Evolutionary conservation across 2,113 vertebrate genomes (phyloP).

Genomic region (Rynchops niger): DNA sequence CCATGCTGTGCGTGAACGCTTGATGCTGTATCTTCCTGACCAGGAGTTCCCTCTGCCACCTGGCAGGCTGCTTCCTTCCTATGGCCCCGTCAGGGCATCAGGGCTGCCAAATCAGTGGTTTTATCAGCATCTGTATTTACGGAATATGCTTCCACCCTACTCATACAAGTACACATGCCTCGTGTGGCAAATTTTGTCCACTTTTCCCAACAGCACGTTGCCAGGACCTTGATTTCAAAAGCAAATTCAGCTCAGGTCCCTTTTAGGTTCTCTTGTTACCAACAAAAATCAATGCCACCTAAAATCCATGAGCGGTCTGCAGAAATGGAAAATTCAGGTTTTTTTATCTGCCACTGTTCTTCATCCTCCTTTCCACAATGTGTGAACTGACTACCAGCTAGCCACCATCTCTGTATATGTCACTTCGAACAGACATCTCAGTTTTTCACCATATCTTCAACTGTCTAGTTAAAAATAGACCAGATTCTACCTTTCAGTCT

Average conservation of each 20-base stretch:
- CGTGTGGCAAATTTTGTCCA: background rate
- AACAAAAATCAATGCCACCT: background rate
- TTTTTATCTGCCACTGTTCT: background rate
- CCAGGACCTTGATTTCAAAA: background rate
- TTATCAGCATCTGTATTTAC: conserved; percentile 10
- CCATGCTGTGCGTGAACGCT: background rate
- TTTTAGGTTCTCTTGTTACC: background rate
- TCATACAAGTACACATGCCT: background rate
- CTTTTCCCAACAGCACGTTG: background rate
- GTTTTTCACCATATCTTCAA: background rate
- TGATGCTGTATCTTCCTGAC: background rate
- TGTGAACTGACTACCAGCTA: background rate
- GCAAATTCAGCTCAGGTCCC: background rate
- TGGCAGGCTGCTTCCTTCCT: background rate
- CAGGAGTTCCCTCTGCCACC: background rate
- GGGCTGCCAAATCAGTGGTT: conserved; percentile 4
- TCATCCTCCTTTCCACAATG: background rate
- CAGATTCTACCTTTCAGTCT: background rate
- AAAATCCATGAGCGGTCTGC: background rate
- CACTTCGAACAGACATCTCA: background rate
- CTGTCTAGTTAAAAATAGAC: background rate
- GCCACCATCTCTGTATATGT: background rate
- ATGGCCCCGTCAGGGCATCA: background rate
- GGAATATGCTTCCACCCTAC: background rate
- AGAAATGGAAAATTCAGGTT: background rate